Base-by-base conservation (phyloP, 2,797 vertebrate genomes). In the Thaleichthys pacificus region DNA sequence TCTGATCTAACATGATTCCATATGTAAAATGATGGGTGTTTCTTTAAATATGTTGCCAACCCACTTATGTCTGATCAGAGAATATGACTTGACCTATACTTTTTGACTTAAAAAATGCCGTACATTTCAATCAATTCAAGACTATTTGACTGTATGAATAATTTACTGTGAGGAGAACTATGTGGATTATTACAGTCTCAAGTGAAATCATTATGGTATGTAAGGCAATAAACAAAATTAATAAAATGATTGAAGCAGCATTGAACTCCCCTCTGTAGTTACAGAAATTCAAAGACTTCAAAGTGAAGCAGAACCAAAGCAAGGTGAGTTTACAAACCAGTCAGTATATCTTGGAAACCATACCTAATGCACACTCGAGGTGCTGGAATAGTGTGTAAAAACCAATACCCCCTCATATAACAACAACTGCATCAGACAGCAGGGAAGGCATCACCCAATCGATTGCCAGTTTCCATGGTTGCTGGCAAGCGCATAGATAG, bases 401-500 rank as follows among this genome's bases (percentile, higher is more conserved):
- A 79, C 65, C 77, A 86, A 90, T 84, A 86, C 84, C 76, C 77
- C 72, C 77, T 83, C 84, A 84, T 79, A 80, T 85, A 87, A 87
- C 85, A 85, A 87, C 82, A 78, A 74, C 74, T 77, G 81, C 58
- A 66, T 73, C 61, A 78, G 71, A 81, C 87, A 58, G 82, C 47
- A 0, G 77, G 77, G 76, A 76, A 68, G 42, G 42, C 78, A 64
- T 30, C 22, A 49, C 71, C 80, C 83, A 88, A 89, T 92, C 85
- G 82, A 90, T 89, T 85, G 69, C 75, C 67, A 80, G 85, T 89
- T 90, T 81, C 89, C 85, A 86, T 90, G 86, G 87, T 69, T 81
- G 68, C 71, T 35, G 70, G 74, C 77, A 71, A 17, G 68, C 72
- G 70, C 72, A 76, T 77, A 57, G 85, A 87, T 81, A 67, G 76